Evolutionary conservation across 2,113 vertebrate genomes (phyloP), one percentile per base, ranked within the genome.

Genomic region (Heterocephalus glaber): DNA sequence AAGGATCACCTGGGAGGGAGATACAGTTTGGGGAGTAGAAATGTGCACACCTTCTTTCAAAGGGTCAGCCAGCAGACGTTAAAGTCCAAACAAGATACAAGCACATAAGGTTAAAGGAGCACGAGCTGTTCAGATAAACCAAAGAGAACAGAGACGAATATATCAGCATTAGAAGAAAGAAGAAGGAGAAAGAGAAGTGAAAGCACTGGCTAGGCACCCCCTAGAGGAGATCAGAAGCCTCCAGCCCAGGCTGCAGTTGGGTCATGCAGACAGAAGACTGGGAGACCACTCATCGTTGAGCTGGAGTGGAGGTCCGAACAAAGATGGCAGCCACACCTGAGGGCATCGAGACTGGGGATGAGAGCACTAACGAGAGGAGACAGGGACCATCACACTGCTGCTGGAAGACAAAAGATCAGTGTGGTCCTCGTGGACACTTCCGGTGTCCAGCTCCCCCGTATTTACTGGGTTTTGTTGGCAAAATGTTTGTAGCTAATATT

Each of bases 21-120:
- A 93, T n/a, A n/a, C 10, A 72, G 17, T n/a, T 13, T 19, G 33
- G 77, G 6, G 19, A 30, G 35, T 7, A 81, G 38, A 54, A 24
- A 70, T 79, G 30, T n/a, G 44, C 63, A 95, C 88, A 93, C 92
- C 94, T 96, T 89, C 95, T 97, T 94, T 89, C 81, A 65, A 17
- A 92, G 85, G 56, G 66, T 70, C 95, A 89, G 83, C 44, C 65
- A 92, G 52, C 84, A 96, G 33, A 86, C n/a, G 94, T 14, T 54
- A 86, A 84, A 92, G 79, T n/a, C n/a, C 44, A 89, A 80, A 74
- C 38, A 80, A 89, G 74, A 84, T 41, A 74, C 19, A 80, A 58
- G 63, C 17, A 54, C 30, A 79, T 82, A 65, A 92, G 35, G 20
- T 76, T 58, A 85, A 77, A 10, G 87, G 56, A 91, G 47, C 2